phyloP scores from a whole-genome alignment of 2,113 vertebrate species.

The Anser cygnoides region DNA sequence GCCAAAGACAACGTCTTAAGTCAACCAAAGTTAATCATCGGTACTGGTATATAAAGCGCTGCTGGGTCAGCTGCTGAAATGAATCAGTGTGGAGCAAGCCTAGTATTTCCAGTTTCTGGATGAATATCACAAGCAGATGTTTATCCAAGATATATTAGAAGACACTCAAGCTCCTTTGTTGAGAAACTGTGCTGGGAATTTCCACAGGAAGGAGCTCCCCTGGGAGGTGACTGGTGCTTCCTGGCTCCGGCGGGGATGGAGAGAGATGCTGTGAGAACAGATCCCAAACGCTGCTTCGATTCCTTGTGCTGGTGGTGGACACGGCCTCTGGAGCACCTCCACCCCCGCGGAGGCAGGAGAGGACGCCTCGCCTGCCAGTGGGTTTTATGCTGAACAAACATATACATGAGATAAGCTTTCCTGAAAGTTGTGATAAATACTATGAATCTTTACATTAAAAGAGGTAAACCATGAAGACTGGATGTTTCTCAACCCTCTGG shows the following conservation, averaged over 20 bases:
- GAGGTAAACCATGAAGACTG: background rate
- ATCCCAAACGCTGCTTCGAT: background rate
- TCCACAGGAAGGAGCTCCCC: background rate
- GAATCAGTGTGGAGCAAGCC: background rate
- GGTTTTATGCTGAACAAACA: background rate
- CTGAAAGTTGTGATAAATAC: background rate
- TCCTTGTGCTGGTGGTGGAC: background rate
- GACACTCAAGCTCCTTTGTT: background rate
- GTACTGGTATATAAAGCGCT: background rate
- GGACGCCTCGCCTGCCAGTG: rapidly evolving
- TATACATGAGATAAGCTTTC: background rate
- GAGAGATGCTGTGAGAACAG: constrained; percentile 40
- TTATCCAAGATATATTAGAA: constrained; percentile 6
- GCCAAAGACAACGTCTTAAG: background rate
- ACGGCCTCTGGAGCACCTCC: background rate
- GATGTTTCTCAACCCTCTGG: background rate
- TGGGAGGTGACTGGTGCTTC: background rate
- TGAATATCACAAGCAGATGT: constrained; percentile 24
- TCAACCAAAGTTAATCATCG: background rate
- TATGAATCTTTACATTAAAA: background rate
- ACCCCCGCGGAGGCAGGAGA: rapidly evolving
- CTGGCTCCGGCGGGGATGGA: background rate
- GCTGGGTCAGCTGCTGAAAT: constrained; percentile 12
- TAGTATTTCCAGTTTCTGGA: background rate
- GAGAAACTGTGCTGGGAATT: constrained; percentile 33